Evolutionary conservation across 2,888 invertebrate genomes (phyloP).

Genomic region (Clistopyga incitator): DNA sequence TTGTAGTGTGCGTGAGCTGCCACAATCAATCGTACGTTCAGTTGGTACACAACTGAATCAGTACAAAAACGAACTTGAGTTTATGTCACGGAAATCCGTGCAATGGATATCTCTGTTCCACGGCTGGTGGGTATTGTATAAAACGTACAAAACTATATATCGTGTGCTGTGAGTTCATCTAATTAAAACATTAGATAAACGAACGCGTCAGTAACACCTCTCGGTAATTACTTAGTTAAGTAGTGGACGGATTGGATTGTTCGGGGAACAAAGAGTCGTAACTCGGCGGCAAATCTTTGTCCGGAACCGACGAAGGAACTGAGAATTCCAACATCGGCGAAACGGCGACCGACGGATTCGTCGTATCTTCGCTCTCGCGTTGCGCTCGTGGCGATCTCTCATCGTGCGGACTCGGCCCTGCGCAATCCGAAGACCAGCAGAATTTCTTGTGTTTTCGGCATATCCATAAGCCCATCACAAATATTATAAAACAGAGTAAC

Average conservation of each 20-base stretch:
- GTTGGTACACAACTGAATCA: background rate
- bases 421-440: conserved; percentile 85
- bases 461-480: conserved; percentile 85
- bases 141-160: conserved; percentile 49
- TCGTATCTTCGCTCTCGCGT: conserved; percentile 76
- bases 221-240: conserved; percentile 65
- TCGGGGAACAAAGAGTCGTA: conserved; percentile 86
- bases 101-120: conserved; percentile 3
- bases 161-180: conserved; percentile 66
- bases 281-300: conserved; percentile 86
- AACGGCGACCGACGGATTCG: conserved; percentile 76
- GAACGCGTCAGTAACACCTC: background rate
- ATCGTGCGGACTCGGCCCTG: conserved; percentile 77
- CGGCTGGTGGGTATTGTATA: conserved; percentile 34
- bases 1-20: conserved; percentile 1
- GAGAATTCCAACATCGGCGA: conserved; percentile 82
- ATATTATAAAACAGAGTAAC: conserved; percentile 84
- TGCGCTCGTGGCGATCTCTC: conserved; percentile 71
- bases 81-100: background rate
- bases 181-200: conserved; percentile 81
- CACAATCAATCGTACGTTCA: conserved; percentile 9
- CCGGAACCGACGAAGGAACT: conserved; percentile 80
- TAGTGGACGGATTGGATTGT: conserved; percentile 75
- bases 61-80: background rate
- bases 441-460: conserved; percentile 84